A percentile compares a stretch with the other conserved stretches of the same genome.
These are phyloP conservation scores for Ephydatia muelleri DNA, from an alignment of 37 sponge, comb jelly and placozoan genomes.

Conservation along the genomic window DNA sequence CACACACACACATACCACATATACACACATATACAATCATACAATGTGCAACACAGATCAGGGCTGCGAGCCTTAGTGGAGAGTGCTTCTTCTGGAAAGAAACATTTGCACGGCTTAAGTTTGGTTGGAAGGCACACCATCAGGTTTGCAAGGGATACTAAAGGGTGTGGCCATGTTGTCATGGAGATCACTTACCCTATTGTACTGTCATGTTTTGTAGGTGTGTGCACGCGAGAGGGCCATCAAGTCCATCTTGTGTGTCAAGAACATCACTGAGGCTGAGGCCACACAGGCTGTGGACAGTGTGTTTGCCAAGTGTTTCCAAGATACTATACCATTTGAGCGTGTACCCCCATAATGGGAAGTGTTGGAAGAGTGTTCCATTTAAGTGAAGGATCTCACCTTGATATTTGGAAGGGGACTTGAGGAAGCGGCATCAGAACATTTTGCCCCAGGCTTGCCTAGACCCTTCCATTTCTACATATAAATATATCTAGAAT, in stretches of 20 bases:
- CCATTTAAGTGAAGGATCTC: too few relatives aligned
- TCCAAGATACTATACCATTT: slow-evolving; percentile 85
- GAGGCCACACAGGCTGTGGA: slow-evolving; percentile 81
- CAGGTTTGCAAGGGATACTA: slow-evolving; percentile 59
- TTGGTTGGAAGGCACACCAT: slow-evolving; percentile 93
- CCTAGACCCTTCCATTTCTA: too few relatives aligned
- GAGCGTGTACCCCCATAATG: slow-evolving; percentile 84
- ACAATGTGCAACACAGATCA: too few relatives aligned
- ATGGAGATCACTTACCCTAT: too few relatives aligned
- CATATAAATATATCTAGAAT: too few relatives aligned
- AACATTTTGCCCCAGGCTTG: too few relatives aligned
- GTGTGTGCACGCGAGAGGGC: slow-evolving; percentile 84
- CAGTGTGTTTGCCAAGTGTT: slow-evolving; percentile 79
- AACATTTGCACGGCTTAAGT: slow-evolving; percentile 82
- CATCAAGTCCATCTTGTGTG: slow-evolving; percentile 70
- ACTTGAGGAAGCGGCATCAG: too few relatives aligned
- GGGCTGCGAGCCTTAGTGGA: slow-evolving; percentile 95
- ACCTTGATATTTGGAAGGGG: background rate
- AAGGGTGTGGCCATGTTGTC: background rate
- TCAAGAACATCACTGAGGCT: slow-evolving; percentile 62
- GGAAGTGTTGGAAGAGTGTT: background rate
- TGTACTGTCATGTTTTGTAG: slow-evolving; percentile 56
- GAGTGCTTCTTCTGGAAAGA: slow-evolving; percentile 95
- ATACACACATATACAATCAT: too few relatives aligned
- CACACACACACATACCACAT: too few relatives aligned